phyloP scores from a whole-genome alignment of 2,888 invertebrate genomes.

The Andrena camellia region DNA sequence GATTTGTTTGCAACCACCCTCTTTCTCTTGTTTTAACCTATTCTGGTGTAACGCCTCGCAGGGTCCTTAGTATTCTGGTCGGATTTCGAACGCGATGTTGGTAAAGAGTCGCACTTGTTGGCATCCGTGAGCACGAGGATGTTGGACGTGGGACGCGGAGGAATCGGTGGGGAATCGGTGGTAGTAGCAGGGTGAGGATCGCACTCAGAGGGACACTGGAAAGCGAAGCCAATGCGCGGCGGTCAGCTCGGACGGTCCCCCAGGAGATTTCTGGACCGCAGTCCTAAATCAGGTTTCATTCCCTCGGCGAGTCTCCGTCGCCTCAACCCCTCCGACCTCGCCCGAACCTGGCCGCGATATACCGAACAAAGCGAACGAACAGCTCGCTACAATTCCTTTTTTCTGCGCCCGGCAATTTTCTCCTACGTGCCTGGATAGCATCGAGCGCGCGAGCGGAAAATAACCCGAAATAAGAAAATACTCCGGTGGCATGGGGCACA shows the following conservation, averaged over 20 bases:
- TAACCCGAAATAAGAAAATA: constrained; percentile 67
- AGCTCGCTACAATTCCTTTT: constrained; percentile 66
- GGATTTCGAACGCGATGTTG: constrained; percentile 81
- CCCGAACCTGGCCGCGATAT: constrained; percentile 67
- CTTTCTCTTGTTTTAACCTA: constrained; percentile 32
- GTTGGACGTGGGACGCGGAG: constrained; percentile 76
- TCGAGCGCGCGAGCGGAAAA: constrained; percentile 56
- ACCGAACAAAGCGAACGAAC: constrained; percentile 69
- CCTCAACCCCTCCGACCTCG: constrained; percentile 71
- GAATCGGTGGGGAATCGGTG: constrained; percentile 53
- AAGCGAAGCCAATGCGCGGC: constrained; percentile 81
- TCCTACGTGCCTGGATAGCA: constrained; percentile 68
- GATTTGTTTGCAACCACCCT: constrained; percentile 17
- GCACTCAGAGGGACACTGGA: constrained; percentile 79
- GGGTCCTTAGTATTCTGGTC: constrained; percentile 80
- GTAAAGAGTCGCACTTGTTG: constrained; percentile 84
- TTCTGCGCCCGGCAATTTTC: constrained; percentile 69
- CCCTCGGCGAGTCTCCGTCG: constrained; percentile 77
- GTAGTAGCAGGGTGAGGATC: constrained; percentile 73
- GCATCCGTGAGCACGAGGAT: constrained; percentile 79
- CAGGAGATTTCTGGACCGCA: constrained; percentile 83
- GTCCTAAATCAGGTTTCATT: constrained; percentile 85
- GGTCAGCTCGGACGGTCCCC: constrained; percentile 82
- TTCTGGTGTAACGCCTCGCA: constrained; percentile 43
- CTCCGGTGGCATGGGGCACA: constrained; percentile 57